Conservation (phyloP, 64 coral and sea anemone genomes). For the Acropora yongei region DNA sequence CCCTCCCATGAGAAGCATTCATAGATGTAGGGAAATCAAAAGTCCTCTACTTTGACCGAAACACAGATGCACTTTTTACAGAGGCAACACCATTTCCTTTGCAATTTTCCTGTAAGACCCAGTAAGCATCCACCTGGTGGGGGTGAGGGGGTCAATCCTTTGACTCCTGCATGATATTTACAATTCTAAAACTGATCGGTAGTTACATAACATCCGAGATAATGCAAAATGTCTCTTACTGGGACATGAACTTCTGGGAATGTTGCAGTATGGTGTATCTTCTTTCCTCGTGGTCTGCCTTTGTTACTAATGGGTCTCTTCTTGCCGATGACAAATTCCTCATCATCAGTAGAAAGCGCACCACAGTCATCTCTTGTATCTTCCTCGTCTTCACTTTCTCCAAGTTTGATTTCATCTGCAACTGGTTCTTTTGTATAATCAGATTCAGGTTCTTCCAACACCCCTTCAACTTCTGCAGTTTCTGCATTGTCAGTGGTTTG, state of each 20-base stretch:
- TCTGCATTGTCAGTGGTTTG: constrained; percentile 6
- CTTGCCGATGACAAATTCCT: constrained; percentile 64
- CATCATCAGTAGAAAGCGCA: constrained; percentile 77
- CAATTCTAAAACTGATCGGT: not conserved
- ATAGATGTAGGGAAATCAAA: too few relatives aligned
- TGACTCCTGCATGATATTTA: too few relatives aligned
- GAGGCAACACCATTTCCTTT: too few relatives aligned
- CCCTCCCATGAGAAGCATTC: too few relatives aligned
- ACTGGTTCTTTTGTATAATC: constrained; percentile 29
- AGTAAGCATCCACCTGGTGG: too few relatives aligned
- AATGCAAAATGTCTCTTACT: not conserved
- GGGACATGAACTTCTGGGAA: constrained; percentile 24
- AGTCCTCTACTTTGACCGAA: too few relatives aligned
- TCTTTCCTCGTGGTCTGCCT: constrained; percentile 31
- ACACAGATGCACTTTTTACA: too few relatives aligned
- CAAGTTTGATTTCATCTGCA: constrained; percentile 21
- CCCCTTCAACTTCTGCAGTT: constrained; percentile 35
- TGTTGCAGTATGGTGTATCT: not conserved
- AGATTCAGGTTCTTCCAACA: constrained; percentile 15
- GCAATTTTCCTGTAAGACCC: too few relatives aligned
- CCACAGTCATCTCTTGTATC: constrained; percentile 73
- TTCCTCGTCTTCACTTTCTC: constrained; percentile 55
- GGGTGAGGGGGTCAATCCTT: too few relatives aligned
- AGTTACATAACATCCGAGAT: not conserved
- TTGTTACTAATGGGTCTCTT: constrained; percentile 39